A percentile compares a stretch with the other conserved stretches of the same genome.
These are phyloP conservation scores for Mobula hypostoma DNA, from an alignment of 2,113 vertebrate genomes.

Conservation along the genomic window DNA sequence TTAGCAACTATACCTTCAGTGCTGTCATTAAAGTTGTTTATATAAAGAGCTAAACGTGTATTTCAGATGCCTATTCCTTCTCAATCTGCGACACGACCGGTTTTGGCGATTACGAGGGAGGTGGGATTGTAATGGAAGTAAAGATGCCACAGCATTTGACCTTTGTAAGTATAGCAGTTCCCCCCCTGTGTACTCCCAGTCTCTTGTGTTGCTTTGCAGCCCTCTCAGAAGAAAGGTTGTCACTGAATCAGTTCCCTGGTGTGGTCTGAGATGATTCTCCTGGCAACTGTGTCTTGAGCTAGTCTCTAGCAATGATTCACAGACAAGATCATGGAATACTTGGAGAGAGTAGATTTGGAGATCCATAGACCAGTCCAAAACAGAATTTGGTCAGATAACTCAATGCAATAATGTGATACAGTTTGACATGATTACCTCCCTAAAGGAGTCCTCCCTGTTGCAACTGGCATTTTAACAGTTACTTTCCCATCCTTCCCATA, in stretches of 20 bases:
- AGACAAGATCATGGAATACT: not conserved
- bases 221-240: not conserved
- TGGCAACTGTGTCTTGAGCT: not conserved
- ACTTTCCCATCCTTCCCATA: too few relatives aligned
- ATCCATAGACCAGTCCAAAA: not conserved
- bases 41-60: not conserved
- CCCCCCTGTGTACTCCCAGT: not conserved
- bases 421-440: too few relatives aligned
- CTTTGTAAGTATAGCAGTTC: constrained; percentile 59
- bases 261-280: not conserved
- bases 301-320: not conserved
- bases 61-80: constrained; percentile 55
- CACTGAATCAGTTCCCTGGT: not conserved
- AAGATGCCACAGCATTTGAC: constrained; percentile 48
- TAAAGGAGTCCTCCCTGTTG: too few relatives aligned
- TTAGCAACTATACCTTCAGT: too few relatives aligned
- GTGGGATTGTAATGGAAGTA: constrained; percentile 64
- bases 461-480: too few relatives aligned
- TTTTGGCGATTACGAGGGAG: constrained; percentile 60
- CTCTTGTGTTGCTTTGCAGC: not conserved
- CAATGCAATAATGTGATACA: not conserved
- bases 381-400: not conserved
- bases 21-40: too few relatives aligned
- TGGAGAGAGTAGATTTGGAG: not conserved
- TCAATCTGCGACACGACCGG: constrained; percentile 68